phyloP scores from a whole-genome alignment of 2,888 invertebrate species.

The Apoda limacodes region DNA sequence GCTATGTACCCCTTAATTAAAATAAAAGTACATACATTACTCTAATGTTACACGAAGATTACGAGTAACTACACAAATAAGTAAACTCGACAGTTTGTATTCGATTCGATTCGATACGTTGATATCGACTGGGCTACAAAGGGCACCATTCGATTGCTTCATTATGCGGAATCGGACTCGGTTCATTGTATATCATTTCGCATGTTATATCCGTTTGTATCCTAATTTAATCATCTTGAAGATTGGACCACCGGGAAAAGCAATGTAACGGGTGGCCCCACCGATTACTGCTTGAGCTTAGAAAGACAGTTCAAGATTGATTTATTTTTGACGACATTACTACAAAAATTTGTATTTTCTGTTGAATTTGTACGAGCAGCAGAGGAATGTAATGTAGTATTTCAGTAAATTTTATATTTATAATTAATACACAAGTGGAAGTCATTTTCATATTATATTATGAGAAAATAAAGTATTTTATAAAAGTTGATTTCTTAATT shows the following conservation, averaged over 20 bases:
- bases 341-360: conserved; percentile 9
- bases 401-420: no score
- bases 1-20: no score
- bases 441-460: conserved; percentile 1
- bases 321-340: conserved; percentile 25
- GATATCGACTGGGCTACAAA: conserved; percentile 39
- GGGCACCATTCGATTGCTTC: conserved; percentile 64
- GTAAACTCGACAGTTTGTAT: conserved; percentile 7
- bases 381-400: no score
- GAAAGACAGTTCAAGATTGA: conserved; percentile 38
- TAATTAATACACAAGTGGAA: no score
- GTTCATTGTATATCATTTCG: conserved; percentile 66
- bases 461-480: conserved; percentile 4
- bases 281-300: conserved; percentile 47
- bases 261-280: conserved; percentile 48
- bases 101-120: conserved; percentile 18
- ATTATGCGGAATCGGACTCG: conserved; percentile 57
- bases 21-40: no score
- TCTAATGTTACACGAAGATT: no score
- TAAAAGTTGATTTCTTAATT: no score
- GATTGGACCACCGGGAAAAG: conserved; percentile 63
- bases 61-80: no score
- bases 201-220: conserved; percentile 61
- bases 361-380: no score
- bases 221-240: conserved; percentile 68